Percentiles rank a stretch among this genome's conserved stretches.
Conservation (phyloP, 2,888 invertebrate species). For the Patella depressa region DNA sequence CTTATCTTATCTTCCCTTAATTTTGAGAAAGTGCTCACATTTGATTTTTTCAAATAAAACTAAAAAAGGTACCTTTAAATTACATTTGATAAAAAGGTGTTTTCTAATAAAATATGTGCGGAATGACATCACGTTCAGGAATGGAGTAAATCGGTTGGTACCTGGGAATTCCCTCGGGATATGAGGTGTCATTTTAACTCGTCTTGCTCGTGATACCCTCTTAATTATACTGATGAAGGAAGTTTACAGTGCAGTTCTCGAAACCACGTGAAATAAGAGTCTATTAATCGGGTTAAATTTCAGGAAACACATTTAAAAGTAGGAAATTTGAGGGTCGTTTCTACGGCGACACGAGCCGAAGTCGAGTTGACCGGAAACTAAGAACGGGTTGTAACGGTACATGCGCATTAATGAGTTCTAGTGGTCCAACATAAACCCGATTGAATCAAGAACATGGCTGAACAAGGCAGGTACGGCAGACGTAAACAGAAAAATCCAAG, state of each 20-base stretch:
- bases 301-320: slow-evolving; percentile 11
- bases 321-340: slow-evolving; percentile 7
- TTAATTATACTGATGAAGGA: background rate
- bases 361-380: slow-evolving; percentile 8
- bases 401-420: background rate
- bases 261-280: slow-evolving; percentile 2
- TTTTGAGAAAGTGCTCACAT: too few species aligned
- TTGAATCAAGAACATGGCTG: slow-evolving; percentile 10
- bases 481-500: slow-evolving; percentile 6
- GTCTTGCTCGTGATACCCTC: too few species aligned
- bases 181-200: too few species aligned
- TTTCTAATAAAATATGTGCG: too few species aligned
- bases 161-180: too few species aligned
- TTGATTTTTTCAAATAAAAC: too few species aligned
- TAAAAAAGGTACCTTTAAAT: too few species aligned
- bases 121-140: too few species aligned
- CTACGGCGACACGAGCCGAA: background rate
- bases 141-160: too few species aligned
- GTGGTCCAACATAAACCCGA: background rate
- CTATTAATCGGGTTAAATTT: background rate
- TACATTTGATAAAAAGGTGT: too few species aligned
- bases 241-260: slow-evolving; percentile 1
- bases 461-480: slow-evolving; percentile 7
- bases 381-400: background rate
- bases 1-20: too few species aligned